These are phyloP conservation scores for Thalassarche chlororhynchos DNA, from an alignment of 2,113 vertebrate genomes.

Conservation along the genomic window DNA sequence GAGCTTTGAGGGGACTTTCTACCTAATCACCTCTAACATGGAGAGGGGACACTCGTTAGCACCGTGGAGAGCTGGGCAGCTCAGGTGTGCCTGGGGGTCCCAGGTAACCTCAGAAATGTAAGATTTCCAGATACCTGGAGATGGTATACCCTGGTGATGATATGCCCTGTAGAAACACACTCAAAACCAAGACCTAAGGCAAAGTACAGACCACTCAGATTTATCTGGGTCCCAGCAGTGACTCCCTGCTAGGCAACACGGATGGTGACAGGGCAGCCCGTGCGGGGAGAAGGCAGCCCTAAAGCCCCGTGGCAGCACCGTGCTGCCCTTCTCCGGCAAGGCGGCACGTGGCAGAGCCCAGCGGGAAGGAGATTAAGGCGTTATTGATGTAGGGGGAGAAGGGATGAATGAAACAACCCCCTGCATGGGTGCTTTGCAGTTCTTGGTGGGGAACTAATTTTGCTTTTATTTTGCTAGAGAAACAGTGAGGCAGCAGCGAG, in stretches of 20 bases:
- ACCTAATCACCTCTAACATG: not conserved
- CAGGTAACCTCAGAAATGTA: not conserved
- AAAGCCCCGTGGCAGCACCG: not conserved
- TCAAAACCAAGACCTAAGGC: not conserved
- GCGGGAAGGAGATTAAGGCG: not conserved
- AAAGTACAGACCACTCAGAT: not conserved
- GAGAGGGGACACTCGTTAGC: not conserved
- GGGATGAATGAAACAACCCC: not conserved
- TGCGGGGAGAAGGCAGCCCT: not conserved
- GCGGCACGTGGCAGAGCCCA: not conserved
- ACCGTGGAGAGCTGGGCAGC: not conserved
- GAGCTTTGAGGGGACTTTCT: not conserved
- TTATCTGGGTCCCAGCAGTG: not conserved
- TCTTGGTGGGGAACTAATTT: slow-evolving; percentile 41
- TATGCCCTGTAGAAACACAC: not conserved
- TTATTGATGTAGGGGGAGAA: slow-evolving; percentile 3
- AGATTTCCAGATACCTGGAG: not conserved
- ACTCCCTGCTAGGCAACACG: not conserved
- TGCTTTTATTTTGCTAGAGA: slow-evolving; percentile 17
- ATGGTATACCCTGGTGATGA: not conserved
- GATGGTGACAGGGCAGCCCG: not conserved
- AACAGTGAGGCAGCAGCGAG: not conserved
- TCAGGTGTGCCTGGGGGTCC: not conserved
- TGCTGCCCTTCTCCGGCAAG: not conserved
- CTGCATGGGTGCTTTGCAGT: not conserved